Percentiles rank a stretch among this genome's conserved stretches.
phyloP scores from a whole-genome alignment of 2,113 vertebrate genomes.

The Marcusenius ussheri region DNA sequence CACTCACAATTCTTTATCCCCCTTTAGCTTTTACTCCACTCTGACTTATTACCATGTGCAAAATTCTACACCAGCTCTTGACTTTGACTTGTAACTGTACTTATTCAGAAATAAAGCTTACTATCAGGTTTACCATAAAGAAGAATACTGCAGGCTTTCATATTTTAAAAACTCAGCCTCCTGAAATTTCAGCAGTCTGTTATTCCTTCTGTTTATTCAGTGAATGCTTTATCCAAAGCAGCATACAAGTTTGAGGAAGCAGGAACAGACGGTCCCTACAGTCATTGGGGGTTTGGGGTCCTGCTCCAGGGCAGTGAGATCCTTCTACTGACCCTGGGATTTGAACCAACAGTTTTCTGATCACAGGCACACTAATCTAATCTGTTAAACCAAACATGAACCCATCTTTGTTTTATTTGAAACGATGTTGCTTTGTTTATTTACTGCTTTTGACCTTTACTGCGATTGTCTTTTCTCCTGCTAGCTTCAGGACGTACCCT shows the following conservation, averaged over 20 bases:
- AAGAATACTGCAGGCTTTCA: background rate
- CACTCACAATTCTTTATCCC: background rate
- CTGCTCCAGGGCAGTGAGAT: background rate
- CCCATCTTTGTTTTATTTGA: background rate
- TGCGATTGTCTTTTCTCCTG: background rate
- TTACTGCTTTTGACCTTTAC: background rate
- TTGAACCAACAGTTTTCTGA: background rate
- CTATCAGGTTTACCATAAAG: background rate
- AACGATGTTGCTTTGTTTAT: background rate
- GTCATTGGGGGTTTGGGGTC: background rate
- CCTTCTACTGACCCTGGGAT: background rate
- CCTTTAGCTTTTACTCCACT: background rate
- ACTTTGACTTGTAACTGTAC: background rate
- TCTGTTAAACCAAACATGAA: background rate
- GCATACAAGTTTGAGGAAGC: background rate
- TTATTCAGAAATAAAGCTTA: background rate
- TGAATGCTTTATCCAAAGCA: background rate
- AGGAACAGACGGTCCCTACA: background rate
- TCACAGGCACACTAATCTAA: background rate
- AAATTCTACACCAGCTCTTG: background rate
- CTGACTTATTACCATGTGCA: background rate
- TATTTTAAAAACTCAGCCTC: background rate
- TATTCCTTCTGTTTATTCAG: background rate
- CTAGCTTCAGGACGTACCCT: background rate
- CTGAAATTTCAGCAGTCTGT: background rate